These are phyloP conservation scores for Bacillus rossius DNA, from an alignment of 1,140 invertebrate species.

Conservation along the genomic window DNA sequence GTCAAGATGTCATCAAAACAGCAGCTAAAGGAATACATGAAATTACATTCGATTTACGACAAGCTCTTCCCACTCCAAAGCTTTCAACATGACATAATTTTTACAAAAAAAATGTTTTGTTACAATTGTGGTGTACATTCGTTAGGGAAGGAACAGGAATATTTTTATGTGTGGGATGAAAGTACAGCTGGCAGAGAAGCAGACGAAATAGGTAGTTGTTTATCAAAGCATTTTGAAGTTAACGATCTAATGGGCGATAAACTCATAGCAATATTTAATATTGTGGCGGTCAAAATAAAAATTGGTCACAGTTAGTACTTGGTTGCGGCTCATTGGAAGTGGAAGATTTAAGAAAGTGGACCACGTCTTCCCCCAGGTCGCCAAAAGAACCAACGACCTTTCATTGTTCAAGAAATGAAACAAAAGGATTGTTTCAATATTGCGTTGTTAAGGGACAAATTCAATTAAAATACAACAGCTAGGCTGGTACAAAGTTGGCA, in stretches of 20 bases:
- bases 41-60: constrained; percentile 14
- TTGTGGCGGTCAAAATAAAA: constrained; percentile 22
- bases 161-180: constrained; percentile 20
- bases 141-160: constrained; percentile 9
- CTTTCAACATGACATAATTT: constrained; percentile 14
- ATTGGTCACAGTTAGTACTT: constrained; percentile 10
- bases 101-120: constrained; percentile 8
- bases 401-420: background rate
- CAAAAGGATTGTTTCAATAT: background rate
- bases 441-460: background rate
- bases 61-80: constrained; percentile 12
- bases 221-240: constrained; percentile 13
- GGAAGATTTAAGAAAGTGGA: constrained; percentile 18
- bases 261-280: constrained; percentile 11
- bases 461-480: background rate
- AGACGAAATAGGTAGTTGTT: constrained; percentile 17
- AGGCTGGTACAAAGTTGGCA: background rate
- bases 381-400: background rate
- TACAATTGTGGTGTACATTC: constrained; percentile 8
- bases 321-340: constrained; percentile 8
- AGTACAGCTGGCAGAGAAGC: constrained; percentile 12
- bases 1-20: too few species aligned
- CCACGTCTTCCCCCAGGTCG: constrained; percentile 20
- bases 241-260: background rate
- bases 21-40: background rate